A percentile compares a stretch with the other conserved stretches of the same genome.
These are phyloP conservation scores for Drosophila pectinifera DNA, from an alignment of 1,140 invertebrate genomes.

Conservation along the genomic window DNA sequence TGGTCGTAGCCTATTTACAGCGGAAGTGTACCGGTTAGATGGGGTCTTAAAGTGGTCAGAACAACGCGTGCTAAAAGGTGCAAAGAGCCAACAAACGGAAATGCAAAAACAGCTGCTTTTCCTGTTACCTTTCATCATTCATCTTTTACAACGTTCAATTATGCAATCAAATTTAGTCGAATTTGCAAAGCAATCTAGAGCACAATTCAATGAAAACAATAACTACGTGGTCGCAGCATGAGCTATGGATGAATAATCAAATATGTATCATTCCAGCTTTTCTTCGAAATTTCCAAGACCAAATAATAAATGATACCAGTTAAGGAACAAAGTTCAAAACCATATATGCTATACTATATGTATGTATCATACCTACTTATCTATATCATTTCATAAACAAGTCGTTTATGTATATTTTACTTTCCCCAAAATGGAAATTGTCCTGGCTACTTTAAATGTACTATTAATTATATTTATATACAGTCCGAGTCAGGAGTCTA, in stretches of 20 bases:
- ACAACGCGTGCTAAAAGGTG: slow-evolving; percentile 74
- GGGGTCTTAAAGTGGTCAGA: slow-evolving; percentile 39
- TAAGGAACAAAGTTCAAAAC: too few relatives aligned
- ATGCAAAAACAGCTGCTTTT: slow-evolving; percentile 53
- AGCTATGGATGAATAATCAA: not conserved
- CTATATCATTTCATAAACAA: too few relatives aligned
- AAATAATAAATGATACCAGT: too few relatives aligned
- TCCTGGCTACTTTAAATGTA: too few relatives aligned
- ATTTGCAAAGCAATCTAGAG: slow-evolving; percentile 9
- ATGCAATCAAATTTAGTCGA: slow-evolving; percentile 62
- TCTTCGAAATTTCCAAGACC: not conserved
- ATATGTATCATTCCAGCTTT: slow-evolving; percentile 31
- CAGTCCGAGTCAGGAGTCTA: too few relatives aligned
- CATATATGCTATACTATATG: too few relatives aligned
- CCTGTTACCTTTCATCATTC: not conserved
- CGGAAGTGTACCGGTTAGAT: slow-evolving; percentile 61
- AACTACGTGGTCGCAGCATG: slow-evolving; percentile 36
- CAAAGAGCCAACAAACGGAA: slow-evolving; percentile 51
- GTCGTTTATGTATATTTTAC: too few relatives aligned
- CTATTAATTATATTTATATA: too few relatives aligned
- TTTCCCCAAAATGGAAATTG: too few relatives aligned
- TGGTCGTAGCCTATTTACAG: slow-evolving; percentile 22
- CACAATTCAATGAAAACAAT: not conserved
- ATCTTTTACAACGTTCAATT: slow-evolving; percentile 40
- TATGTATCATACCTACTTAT: too few relatives aligned